Evolutionary conservation across 2,797 vertebrate species (phyloP).

Genomic region (Notolabrus celidotus): DNA sequence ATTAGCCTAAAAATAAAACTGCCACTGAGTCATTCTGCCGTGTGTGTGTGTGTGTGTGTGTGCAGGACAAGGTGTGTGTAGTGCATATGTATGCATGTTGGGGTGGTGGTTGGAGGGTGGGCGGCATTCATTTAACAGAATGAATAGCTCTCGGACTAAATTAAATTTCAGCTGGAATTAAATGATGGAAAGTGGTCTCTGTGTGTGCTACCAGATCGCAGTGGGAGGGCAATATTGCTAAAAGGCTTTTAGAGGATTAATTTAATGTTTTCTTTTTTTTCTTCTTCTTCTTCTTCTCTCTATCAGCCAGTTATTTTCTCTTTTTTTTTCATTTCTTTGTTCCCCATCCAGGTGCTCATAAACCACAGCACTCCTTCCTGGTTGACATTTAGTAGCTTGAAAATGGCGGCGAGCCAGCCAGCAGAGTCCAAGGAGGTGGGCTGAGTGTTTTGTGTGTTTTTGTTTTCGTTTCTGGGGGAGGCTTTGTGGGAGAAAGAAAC

Average conservation of each 20-base stretch:
- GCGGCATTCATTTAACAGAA: conserved; percentile 84
- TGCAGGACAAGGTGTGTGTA: conserved; percentile 34
- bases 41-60: conserved; percentile 29
- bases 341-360: conserved; percentile 78
- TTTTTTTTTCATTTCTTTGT: conserved; percentile 70
- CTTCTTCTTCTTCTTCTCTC: conserved; percentile 56
- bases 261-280: conserved; percentile 69
- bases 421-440: conserved; percentile 56
- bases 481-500: conserved; percentile 29
- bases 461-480: conserved; percentile 44
- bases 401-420: conserved; percentile 71
- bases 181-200: conserved; percentile 79
- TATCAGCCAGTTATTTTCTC: conserved; percentile 55
- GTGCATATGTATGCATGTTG: conserved; percentile 51
- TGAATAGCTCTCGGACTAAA: conserved; percentile 88
- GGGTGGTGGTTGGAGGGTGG: conserved; percentile 54
- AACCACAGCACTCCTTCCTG: conserved; percentile 72
- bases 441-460: conserved; percentile 53
- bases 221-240: conserved; percentile 83
- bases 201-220: conserved; percentile 76
- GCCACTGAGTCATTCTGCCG: conserved; percentile 53
- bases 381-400: conserved; percentile 74
- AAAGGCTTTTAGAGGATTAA: conserved; percentile 91
- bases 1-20: conserved; percentile 39
- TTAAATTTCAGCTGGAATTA: conserved; percentile 86